phyloP scores from a whole-genome alignment of 2,888 invertebrate genomes.

The Agrotis puta region DNA sequence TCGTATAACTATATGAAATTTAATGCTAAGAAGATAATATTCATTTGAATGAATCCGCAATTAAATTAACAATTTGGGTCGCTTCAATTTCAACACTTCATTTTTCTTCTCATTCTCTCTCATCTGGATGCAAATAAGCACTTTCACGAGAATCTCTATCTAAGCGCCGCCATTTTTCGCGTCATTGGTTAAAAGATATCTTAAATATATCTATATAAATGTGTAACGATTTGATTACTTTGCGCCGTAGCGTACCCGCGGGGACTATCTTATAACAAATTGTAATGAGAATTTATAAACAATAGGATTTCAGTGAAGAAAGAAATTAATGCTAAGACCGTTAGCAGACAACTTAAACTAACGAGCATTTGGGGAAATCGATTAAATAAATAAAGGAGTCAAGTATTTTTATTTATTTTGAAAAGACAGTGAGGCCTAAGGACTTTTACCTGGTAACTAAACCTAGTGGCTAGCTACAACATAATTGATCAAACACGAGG shows the following conservation, averaged over 20 bases:
- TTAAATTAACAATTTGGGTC: constrained; percentile 49
- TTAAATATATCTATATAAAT: constrained; percentile 58
- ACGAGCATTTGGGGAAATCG: constrained; percentile 39
- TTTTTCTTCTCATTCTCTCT: constrained; percentile 56
- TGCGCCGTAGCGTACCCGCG: constrained; percentile 37
- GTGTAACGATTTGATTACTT: constrained; percentile 64
- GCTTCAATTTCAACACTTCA: constrained; percentile 44
- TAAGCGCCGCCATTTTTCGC: constrained; percentile 65
- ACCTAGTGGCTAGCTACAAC: too few species aligned
- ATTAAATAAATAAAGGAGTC: constrained; percentile 32
- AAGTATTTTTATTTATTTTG: constrained; percentile 4
- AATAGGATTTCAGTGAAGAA: constrained; percentile 46
- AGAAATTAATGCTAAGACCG: constrained; percentile 39
- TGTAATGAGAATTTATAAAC: constrained; percentile 59
- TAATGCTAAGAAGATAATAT: constrained; percentile 12
- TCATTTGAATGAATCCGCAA: constrained; percentile 52
- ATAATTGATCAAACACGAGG: too few species aligned
- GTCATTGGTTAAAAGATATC: constrained; percentile 62
- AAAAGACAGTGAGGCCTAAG: too few species aligned
- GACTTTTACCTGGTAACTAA: too few species aligned
- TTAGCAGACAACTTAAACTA: constrained; percentile 38
- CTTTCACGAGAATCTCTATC: constrained; percentile 55
- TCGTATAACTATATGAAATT: constrained; percentile 20
- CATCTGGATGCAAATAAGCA: constrained; percentile 69
- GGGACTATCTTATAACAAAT: constrained; percentile 45